Evolutionary conservation across 23 tunicate species (phyloP), one percentile per base, ranked within the genome.

Genomic region (Oikopleura dioica): DNA sequence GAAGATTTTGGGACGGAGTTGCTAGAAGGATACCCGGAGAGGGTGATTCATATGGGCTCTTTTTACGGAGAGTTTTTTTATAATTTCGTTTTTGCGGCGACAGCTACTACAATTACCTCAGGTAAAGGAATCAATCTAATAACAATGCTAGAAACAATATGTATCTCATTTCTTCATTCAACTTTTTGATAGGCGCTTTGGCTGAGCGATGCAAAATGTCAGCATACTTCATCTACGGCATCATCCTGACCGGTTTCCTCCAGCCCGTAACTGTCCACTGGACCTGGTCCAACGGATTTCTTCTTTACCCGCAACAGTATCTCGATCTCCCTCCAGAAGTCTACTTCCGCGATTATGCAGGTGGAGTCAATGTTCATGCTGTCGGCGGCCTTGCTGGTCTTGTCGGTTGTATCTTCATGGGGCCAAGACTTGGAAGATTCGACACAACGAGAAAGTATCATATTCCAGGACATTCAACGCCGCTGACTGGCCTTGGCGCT

Each of bases 381-480:
- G 72, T 63, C 33, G 72, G 72, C 2, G 72, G 72, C 26, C 16
- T 63, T 12, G 30, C 72, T 21, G 72, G 30, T 24, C 72, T 63
- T 23, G 26, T 63, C 26, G 72, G 72, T 12, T 63, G 72, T 63
- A 63, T 63, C 16, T 63, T 63, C 26, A 63, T 63, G 16, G 72
- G 72, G 72, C 72, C 72, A 63, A 24, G 72, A 63, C 16, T 63
- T 28, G 72, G 72, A 2, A 24, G 72, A 21, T 63, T 63, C 26
- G 72, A 63, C 33, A 31, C 4, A 21, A 21, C 16, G 4, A 63
- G 26, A 63, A 31, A 23, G 2, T 31, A 63, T 63, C 72, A 63
- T 28, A 63, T 63, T 12, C 72, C 72, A 63, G 72, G 72, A 16
- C 72, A 63, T 63, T 63, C 72, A 16, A 63, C 72, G 32, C 72